phyloP scores from a whole-genome alignment of 2,888 invertebrate species.

The Eilema depressum region DNA sequence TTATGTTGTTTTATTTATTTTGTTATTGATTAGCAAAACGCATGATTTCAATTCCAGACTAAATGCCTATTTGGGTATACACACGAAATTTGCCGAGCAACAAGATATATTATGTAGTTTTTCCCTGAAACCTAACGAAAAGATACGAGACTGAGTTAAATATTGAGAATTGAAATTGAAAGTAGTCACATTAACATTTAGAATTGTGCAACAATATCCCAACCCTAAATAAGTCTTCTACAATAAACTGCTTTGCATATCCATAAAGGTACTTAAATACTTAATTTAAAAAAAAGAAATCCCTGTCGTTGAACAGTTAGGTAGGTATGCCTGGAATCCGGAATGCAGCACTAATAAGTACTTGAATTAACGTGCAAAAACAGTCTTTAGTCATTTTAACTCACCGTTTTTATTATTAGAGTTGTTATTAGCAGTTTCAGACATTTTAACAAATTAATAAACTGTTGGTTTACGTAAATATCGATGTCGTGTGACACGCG shows the following conservation, averaged over 20 bases:
- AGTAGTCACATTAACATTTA: not conserved
- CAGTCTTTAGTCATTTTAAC: conserved; percentile 19
- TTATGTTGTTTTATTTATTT: no score
- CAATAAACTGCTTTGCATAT: not conserved
- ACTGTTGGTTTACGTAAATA: conserved; percentile 24
- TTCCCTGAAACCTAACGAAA: not conserved
- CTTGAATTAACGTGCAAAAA: not conserved
- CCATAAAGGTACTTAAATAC: not conserved
- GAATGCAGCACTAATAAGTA: conserved; percentile 7
- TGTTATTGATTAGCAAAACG: no score
- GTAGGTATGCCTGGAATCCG: no score
- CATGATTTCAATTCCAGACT: not conserved
- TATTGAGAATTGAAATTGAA: not conserved
- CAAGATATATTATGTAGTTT: accelerated
- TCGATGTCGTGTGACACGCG: conserved; percentile 3
- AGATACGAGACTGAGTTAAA: no score
- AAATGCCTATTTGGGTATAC: not conserved
- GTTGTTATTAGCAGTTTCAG: conserved; percentile 38
- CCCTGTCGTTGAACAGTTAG: not conserved
- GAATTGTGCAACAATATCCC: not conserved
- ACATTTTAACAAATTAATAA: conserved; percentile 32
- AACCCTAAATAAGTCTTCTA: not conserved
- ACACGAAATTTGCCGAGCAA: not conserved
- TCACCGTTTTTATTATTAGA: conserved; percentile 27
- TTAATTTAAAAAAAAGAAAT: not conserved